A percentile compares a stretch with the other conserved stretches of the same genome.
phyloP scores from a whole-genome alignment of 2,888 invertebrate genomes.

The Calephelis perditalis region DNA sequence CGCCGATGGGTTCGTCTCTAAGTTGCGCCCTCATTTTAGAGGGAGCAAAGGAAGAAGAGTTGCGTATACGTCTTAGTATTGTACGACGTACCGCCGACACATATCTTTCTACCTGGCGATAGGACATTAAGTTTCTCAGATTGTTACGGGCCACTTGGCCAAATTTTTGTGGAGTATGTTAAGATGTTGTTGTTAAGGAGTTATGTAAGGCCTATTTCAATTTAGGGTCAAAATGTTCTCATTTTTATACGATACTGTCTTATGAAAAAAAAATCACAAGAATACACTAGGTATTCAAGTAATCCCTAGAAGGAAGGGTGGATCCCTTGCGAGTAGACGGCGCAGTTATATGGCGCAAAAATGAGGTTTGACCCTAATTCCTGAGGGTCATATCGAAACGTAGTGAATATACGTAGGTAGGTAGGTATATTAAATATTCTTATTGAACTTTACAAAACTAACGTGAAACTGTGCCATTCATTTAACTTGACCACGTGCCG shows the following conservation, averaged over 20 bases:
- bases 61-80: slow-evolving; percentile 32
- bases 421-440: slow-evolving; percentile 42
- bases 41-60: slow-evolving; percentile 21
- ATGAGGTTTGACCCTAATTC: slow-evolving; percentile 13
- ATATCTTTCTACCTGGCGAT: slow-evolving; percentile 55
- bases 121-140: slow-evolving; percentile 41
- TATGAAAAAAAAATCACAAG: neutral
- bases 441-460: slow-evolving; percentile 70
- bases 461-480: slow-evolving; percentile 78
- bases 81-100: slow-evolving; percentile 46
- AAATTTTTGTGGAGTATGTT: slow-evolving; percentile 39
- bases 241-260: slow-evolving; percentile 3
- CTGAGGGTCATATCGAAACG: slow-evolving; percentile 24
- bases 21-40: slow-evolving; percentile 14
- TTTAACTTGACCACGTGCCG: slow-evolving; percentile 74
- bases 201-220: slow-evolving; percentile 45
- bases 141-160: slow-evolving; percentile 44
- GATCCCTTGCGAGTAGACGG: neutral
- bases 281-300: neutral
- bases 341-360: slow-evolving; percentile 27
- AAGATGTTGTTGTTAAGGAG: slow-evolving; percentile 40
- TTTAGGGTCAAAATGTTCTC: slow-evolving; percentile 30
- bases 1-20: slow-evolving; percentile 9
- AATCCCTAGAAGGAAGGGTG: no score
- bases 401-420: slow-evolving; percentile 44